These are phyloP conservation scores for Urocyon cinereoargenteus DNA, from an alignment of 2,797 vertebrate genomes.

Conservation along the genomic window DNA sequence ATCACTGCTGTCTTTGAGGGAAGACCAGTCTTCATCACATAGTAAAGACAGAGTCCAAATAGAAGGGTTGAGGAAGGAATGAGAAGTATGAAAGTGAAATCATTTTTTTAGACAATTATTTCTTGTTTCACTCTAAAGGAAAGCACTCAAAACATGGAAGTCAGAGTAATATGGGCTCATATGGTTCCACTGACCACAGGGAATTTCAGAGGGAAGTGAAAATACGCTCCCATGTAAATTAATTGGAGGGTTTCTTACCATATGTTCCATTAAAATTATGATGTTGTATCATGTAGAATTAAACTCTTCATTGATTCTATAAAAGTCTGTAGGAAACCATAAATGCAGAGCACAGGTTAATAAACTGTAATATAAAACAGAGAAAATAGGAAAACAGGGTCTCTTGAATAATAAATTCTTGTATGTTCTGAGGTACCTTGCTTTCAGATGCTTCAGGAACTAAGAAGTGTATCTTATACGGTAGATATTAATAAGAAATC, in stretches of 20 bases:
- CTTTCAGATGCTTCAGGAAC: neutral
- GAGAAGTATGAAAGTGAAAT: conserved; percentile 4
- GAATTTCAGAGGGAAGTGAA: neutral
- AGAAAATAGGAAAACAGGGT: neutral
- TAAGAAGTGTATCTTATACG: neutral
- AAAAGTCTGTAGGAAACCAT: neutral
- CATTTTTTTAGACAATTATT: neutral
- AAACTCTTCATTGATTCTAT: neutral
- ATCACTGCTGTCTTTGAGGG: neutral
- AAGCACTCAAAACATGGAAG: neutral
- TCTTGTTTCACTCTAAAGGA: neutral
- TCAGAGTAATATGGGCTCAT: neutral
- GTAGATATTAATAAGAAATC: neutral
- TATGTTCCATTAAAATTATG: neutral
- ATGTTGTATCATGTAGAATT: neutral
- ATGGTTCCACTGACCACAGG: neutral
- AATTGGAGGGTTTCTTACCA: neutral
- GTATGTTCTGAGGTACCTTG: neutral
- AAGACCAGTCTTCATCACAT: neutral
- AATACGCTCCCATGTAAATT: neutral
- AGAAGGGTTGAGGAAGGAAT: neutral
- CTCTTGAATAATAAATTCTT: neutral
- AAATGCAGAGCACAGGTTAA: neutral
- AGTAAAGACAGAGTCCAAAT: neutral
- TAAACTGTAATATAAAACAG: neutral